Conservation (phyloP, 2,888 invertebrate species). For the Scaptomyza reducta region DNA sequence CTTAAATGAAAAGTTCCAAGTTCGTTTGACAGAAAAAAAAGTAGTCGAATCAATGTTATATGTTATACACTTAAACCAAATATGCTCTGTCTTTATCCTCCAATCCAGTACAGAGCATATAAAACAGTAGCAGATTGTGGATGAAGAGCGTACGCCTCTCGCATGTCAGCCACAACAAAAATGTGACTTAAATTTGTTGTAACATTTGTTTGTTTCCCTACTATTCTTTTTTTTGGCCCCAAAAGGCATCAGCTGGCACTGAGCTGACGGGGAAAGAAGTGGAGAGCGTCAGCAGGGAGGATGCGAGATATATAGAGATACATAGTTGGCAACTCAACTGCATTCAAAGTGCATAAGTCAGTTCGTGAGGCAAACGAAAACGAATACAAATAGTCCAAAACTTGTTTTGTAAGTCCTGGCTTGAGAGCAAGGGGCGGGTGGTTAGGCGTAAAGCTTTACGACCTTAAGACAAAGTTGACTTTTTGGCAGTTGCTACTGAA, state of each 20-base stretch:
- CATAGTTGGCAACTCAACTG: slow-evolving; percentile 67
- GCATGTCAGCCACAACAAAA: slow-evolving; percentile 54
- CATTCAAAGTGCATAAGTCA: slow-evolving; percentile 75
- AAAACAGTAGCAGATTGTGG: slow-evolving; percentile 38
- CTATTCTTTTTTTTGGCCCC: slow-evolving; percentile 21
- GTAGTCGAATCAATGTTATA: neutral
- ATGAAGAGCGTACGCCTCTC: slow-evolving; percentile 39
- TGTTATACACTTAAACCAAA: neutral
- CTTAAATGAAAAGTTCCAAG: no score
- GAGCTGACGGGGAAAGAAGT: neutral
- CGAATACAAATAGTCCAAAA: slow-evolving; percentile 36
- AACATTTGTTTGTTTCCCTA: slow-evolving; percentile 48
- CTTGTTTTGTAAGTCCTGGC: slow-evolving; percentile 44
- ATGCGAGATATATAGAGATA: slow-evolving; percentile 15
- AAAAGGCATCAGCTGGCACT: slow-evolving; percentile 22
- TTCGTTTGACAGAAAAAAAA: neutral
- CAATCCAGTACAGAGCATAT: neutral
- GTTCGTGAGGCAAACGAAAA: slow-evolving; percentile 48
- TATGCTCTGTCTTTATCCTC: neutral
- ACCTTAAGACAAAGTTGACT: slow-evolving; percentile 36
- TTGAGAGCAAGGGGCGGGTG: neutral
- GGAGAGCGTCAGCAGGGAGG: neutral
- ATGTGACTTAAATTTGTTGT: slow-evolving; percentile 66
- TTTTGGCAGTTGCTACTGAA: slow-evolving; percentile 46
- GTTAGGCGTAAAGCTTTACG: neutral